Evolutionary conservation across 1,140 invertebrate genomes (phyloP).

Genomic region (Sesamia nonagrioides): DNA sequence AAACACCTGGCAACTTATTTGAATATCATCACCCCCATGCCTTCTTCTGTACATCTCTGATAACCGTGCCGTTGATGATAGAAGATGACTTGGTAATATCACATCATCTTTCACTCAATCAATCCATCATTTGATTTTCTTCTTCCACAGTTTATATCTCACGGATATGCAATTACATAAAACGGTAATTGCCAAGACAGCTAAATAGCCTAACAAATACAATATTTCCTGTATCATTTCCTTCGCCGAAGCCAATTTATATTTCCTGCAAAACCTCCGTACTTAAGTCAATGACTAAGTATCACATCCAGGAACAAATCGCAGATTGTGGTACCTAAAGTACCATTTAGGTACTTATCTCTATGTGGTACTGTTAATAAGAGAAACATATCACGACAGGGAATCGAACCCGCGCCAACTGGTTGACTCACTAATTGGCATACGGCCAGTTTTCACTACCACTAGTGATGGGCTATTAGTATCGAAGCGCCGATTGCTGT

Average conservation of each 20-base stretch:
- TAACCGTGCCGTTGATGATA: no score
- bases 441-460: constrained; percentile 44
- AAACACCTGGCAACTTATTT: no score
- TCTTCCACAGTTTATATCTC: neutral
- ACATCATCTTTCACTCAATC: no score
- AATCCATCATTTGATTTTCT: no score
- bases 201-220: constrained; percentile 3
- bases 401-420: constrained; percentile 48
- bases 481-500: neutral
- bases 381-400: constrained; percentile 45
- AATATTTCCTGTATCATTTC: constrained; percentile 37
- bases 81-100: no score
- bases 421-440: constrained; percentile 49
- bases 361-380: constrained; percentile 33
- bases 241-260: neutral
- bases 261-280: constrained; percentile 5
- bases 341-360: constrained; percentile 6
- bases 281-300: constrained; percentile 1
- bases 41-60: no score
- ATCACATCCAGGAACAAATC: constrained; percentile 4
- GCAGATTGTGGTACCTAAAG: neutral
- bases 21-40: no score
- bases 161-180: neutral
- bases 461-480: constrained; percentile 33
- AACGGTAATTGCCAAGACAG: neutral